Conservation (phyloP, 2,113 vertebrate genomes). For the Phalacrocorax aristotelis region DNA sequence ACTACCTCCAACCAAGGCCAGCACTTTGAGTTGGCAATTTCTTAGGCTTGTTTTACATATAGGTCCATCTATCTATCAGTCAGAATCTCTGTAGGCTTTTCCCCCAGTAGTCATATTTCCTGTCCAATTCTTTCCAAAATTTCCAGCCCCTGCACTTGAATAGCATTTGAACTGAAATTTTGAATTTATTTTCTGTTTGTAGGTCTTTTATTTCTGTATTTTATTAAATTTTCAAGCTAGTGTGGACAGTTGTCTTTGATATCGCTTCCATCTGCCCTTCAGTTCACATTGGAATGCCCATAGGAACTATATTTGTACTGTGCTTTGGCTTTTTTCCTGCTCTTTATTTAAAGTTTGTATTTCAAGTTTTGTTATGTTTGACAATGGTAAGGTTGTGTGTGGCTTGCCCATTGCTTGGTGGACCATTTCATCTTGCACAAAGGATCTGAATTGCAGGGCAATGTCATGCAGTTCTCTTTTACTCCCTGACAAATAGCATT, state of each 20-base stretch:
- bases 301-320: background rate
- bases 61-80: background rate
- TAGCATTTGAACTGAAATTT: background rate
- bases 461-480: background rate
- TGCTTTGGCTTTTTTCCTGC: conserved; percentile 13
- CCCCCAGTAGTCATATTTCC: background rate
- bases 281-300: background rate
- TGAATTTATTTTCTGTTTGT: background rate
- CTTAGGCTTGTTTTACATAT: background rate
- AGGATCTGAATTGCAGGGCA: conserved; percentile 53
- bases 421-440: conserved; percentile 54
- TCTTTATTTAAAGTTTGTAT: background rate
- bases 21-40: background rate
- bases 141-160: background rate
- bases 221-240: background rate
- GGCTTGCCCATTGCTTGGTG: background rate
- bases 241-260: background rate
- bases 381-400: background rate
- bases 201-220: background rate
- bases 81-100: background rate
- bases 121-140: background rate
- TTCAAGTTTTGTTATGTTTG: background rate
- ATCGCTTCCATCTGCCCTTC: background rate
- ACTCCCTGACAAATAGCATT: background rate
- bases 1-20: background rate